Base-by-base conservation (phyloP, 2,888 invertebrate species). In the Margaritifera margaritifera region DNA sequence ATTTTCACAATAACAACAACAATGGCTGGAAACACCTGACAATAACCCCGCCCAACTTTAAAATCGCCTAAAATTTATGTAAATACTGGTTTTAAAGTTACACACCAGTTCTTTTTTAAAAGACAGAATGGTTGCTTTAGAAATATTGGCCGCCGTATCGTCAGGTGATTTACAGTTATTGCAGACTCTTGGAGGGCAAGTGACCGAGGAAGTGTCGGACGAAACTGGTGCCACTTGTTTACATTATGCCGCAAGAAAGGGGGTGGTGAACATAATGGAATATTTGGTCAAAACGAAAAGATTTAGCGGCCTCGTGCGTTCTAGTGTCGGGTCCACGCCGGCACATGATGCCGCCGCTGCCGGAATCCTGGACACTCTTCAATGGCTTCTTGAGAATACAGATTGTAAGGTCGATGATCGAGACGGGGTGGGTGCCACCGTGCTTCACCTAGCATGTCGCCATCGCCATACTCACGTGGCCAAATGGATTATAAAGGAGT, bases 401-500 rank as follows among this genome's bases (percentile, higher is more conserved):
- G 76, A 71, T 6, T 79, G 86, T 64, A 72, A 82, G 22, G 77
- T 87, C 19, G 81, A 85, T 66, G 88, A 89, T 62, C 83, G 85
- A 51, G 90, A 90, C 76, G 84, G 85, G 6, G 85, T 85, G 25
- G 90, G 90, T 5, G 85, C 88, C 19, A 88, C 90, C 4, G 84
- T 86, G 4, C 72, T 89, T 1, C 90, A 90, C 73, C 82, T 90
- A n/a, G 88, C 89, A 11, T 89, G 90, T 58, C 75, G 86, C 64
- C 92, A 92, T 69, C 92, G 92, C 64, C 89, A 92, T 72, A 87
- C 91, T 78, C 90, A 91, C 89, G 92, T 92, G 54, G 87, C 92
- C 65, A 92, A 88, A 64, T 93, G 93, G 93, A 90, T 93, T 72
- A 90, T 93, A 74, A 92, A 92, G 90, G 92, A 92, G 68, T 87